These are phyloP conservation scores for Ormyrus pomaceus DNA, from an alignment of 2,888 invertebrate genomes.

Conservation along the genomic window DNA sequence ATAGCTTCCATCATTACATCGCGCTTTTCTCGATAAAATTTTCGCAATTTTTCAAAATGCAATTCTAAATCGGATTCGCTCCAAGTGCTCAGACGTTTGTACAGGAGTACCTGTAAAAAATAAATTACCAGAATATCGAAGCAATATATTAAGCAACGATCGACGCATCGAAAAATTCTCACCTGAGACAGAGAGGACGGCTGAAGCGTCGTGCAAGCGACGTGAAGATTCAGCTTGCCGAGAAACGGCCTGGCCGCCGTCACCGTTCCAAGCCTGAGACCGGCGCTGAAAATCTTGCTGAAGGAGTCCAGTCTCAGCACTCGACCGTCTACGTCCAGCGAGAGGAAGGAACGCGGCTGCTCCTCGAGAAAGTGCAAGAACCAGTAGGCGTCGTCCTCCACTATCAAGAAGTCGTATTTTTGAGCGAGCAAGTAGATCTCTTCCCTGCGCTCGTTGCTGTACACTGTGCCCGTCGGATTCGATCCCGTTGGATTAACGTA, in stretches of 20 bases:
- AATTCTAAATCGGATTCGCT: slow-evolving; percentile 78
- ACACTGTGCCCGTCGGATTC: slow-evolving; percentile 85
- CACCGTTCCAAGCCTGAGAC: slow-evolving; percentile 84
- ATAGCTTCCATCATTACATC: slow-evolving; percentile 80
- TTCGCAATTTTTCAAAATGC: slow-evolving; percentile 79
- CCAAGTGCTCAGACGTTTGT: slow-evolving; percentile 78
- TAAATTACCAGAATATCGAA: not conserved
- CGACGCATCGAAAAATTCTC: too few species aligned
- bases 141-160: not conserved
- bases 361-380: slow-evolving; percentile 83
- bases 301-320: slow-evolving; percentile 87
- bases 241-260: slow-evolving; percentile 83
- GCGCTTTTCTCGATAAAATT: slow-evolving; percentile 81
- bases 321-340: slow-evolving; percentile 85
- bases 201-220: slow-evolving; percentile 81
- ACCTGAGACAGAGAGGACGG: slow-evolving; percentile 82
- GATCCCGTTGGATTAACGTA: slow-evolving; percentile 87
- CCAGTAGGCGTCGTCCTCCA: slow-evolving; percentile 90
- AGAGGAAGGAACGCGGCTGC: slow-evolving; percentile 81
- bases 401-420: slow-evolving; percentile 84
- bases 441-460: slow-evolving; percentile 80
- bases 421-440: slow-evolving; percentile 85
- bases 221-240: slow-evolving; percentile 80
- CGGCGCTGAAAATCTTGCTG: slow-evolving; percentile 85
- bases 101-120: slow-evolving; percentile 17